Percentiles rank a stretch among this genome's conserved stretches.
These are phyloP conservation scores for Taenaris catops DNA, from an alignment of 2,888 invertebrate genomes.

Conservation along the genomic window DNA sequence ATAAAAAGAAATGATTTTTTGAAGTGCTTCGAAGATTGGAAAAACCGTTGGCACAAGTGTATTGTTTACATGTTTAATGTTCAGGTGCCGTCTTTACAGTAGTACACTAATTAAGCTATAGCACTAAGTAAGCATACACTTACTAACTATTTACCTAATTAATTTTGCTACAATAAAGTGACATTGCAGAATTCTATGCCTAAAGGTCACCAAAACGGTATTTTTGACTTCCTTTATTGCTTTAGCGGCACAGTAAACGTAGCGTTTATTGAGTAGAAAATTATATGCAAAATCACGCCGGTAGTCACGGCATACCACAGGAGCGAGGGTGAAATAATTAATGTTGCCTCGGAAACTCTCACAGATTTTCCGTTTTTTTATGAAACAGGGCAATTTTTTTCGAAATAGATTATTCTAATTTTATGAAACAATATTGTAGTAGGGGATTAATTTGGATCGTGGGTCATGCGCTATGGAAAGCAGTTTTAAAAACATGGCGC, in stretches of 20 bases:
- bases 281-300: slow-evolving; percentile 75
- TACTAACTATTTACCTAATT: too few relatives aligned
- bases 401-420: slow-evolving; percentile 51
- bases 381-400: slow-evolving; percentile 38
- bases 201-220: slow-evolving; percentile 7
- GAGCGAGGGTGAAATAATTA: slow-evolving; percentile 57
- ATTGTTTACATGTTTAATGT: too few relatives aligned
- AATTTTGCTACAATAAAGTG: too few relatives aligned
- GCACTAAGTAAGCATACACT: too few relatives aligned
- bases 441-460: slow-evolving; percentile 65
- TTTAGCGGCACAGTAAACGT: slow-evolving; percentile 33
- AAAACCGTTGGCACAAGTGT: too few relatives aligned
- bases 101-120: too few relatives aligned
- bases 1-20: too few relatives aligned
- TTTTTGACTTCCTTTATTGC: slow-evolving; percentile 23
- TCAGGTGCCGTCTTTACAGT: too few relatives aligned
- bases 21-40: too few relatives aligned
- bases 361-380: slow-evolving; percentile 42
- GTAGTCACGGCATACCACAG: slow-evolving; percentile 49
- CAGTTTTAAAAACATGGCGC: slow-evolving; percentile 77
- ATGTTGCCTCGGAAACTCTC: slow-evolving; percentile 50
- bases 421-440: slow-evolving; percentile 57
- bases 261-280: slow-evolving; percentile 66
- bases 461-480: slow-evolving; percentile 56
- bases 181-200: slow-evolving; percentile 1